Percentiles rank a stretch among this genome's conserved stretches.
These are phyloP conservation scores for Onychostoma macrolepis DNA, from an alignment of 2,113 vertebrate species.

Conservation along the genomic window DNA sequence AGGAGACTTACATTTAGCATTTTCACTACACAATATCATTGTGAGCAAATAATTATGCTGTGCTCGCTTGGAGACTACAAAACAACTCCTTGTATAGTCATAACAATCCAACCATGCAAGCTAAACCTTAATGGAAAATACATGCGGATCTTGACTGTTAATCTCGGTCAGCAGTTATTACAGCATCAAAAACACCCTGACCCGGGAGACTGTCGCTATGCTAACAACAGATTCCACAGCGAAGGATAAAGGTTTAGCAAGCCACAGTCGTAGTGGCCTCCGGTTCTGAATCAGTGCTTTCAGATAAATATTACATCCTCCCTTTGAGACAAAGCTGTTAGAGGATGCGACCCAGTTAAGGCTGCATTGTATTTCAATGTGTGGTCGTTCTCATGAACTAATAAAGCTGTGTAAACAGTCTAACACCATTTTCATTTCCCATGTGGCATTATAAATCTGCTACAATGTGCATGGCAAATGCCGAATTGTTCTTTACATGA, in stretches of 20 bases:
- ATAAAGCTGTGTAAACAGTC: constrained; percentile 25
- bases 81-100: constrained; percentile 1
- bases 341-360: constrained; percentile 42
- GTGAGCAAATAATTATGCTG: not conserved
- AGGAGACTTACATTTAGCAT: not conserved
- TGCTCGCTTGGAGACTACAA: not conserved
- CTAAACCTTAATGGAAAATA: constrained; percentile 32
- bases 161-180: constrained; percentile 30
- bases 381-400: constrained; percentile 38
- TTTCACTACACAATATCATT: not conserved
- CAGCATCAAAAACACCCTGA: constrained; percentile 14
- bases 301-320: constrained; percentile 43
- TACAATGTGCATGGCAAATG: constrained; percentile 32
- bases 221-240: not conserved
- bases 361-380: constrained; percentile 43
- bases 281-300: constrained; percentile 39
- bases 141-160: constrained; percentile 27
- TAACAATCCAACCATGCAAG: not conserved
- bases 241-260: constrained; percentile 38
- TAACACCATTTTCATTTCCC: constrained; percentile 27
- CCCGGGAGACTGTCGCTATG: constrained; percentile 20
- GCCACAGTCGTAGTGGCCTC: constrained; percentile 7
- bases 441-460: constrained; percentile 20
- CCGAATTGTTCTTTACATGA: not conserved
- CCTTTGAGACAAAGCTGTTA: constrained; percentile 37